Base-by-base conservation (phyloP, 2,797 vertebrate genomes). In the Lepidocolaptes lacrymiger region DNA sequence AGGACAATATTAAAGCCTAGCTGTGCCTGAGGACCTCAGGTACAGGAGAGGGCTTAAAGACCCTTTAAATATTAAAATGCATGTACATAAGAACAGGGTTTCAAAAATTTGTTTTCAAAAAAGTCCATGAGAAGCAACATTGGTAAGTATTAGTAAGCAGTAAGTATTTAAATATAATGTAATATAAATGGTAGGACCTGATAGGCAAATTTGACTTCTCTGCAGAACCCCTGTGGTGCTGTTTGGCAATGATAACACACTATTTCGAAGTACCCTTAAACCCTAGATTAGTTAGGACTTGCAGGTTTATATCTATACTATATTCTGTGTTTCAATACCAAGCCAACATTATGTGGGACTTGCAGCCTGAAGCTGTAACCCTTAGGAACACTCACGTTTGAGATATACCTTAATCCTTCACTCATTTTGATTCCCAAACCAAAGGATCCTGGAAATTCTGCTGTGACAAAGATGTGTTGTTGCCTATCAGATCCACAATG, bases 341-440 rank as follows among this genome's bases (percentile, higher is more conserved):
- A 39, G 41, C 17, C 34, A n/a, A 4, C 21, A 0, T 21, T 30
- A 18, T 14, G 27, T 56, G 32, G 10, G n/a, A 10, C 37, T 14
- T 30, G 4, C 39, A 48, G 41, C 34, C 27, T 54, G 71, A 62
- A 48, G 36, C 14, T 71, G 44, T 55, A 73, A 52, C 27, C 54
- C 9, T 64, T 51, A 43, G 41, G 48, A 91, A 11, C 39, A 27
- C 36, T 44, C 0, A 0, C 1, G 0, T 77, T 71, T 52, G 30
- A 61, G 37, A 30, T 0, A 1, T 26, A 10, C 5, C 14, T 77
- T 61, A 64, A 28, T 76, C 58, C n/a, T 83, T 82, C 72, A 20
- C 8, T 13, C 0, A 0, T 13, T 54, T 56, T 79, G 72, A 11
- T 54, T 89, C 54, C 30, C 14, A 5, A 37, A 17, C 9, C 10